A percentile compares a stretch with the other conserved stretches of the same genome.
Conservation (phyloP, 2,113 vertebrate species). For the Hymenochirus boettgeri region DNA sequence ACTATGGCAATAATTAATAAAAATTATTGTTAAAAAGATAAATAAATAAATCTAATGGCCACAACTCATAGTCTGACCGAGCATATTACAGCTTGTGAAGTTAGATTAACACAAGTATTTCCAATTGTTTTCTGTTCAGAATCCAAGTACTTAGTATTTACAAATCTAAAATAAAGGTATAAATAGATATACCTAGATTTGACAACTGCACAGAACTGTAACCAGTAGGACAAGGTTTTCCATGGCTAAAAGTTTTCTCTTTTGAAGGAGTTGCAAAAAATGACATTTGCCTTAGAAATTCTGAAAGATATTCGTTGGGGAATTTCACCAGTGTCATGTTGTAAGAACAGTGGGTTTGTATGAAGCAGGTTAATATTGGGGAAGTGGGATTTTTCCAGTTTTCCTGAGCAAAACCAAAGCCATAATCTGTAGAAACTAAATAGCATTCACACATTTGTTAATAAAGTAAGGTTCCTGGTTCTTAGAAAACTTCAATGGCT, state of each 20-base stretch:
- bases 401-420: neutral
- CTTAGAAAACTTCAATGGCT: too few species aligned
- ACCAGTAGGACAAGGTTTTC: slow-evolving; percentile 3
- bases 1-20: too few species aligned
- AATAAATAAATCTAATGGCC: too few species aligned
- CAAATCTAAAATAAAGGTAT: too few species aligned
- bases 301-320: neutral
- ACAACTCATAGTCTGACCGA: too few species aligned
- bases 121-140: too few species aligned
- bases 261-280: neutral
- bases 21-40: too few species aligned
- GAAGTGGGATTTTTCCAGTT: slow-evolving; percentile 18
- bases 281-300: neutral
- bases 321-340: slow-evolving; percentile 25
- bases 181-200: neutral
- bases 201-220: neutral
- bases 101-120: too few species aligned
- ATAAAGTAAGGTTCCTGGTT: too few species aligned
- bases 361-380: neutral
- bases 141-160: too few species aligned
- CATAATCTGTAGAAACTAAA: neutral
- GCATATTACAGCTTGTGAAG: too few species aligned
- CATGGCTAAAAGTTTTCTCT: slow-evolving; percentile 3
- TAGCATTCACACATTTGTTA: too few species aligned
- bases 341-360: slow-evolving; percentile 5